Evolutionary conservation across 2,888 invertebrate genomes (phyloP), one percentile per base, ranked within the genome.

Genomic region (Glaucopsyche alexis): DNA sequence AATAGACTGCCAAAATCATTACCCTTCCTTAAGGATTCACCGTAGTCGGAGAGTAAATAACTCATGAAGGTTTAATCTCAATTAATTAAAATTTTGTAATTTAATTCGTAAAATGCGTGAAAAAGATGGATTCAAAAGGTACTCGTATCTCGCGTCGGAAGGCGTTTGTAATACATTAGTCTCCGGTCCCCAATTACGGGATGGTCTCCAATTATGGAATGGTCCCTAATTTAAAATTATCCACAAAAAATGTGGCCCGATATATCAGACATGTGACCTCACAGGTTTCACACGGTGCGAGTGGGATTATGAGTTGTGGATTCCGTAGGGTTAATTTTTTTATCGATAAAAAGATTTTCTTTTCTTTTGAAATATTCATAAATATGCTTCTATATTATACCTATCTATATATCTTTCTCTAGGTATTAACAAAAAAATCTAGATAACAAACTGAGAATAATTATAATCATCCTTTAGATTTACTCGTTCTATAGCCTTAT

Each of bases 191-290:
- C 84, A 86, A 87, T 86, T 86, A 86, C 82, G 82, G 78, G 76
- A 75, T 72, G 77, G 76, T 78, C 79, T 77, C 77, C 77, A 79
- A 49, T 69, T 69, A 79, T 75, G 73, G 86, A 87, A 89, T 89
- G 87, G 85, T 80, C 81, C 78, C 84, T 85, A 86, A 88, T 88
- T 89, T 84, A 80, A 85, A 87, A 89, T 88, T 87, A 87, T 86
- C 85, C 84, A 86, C 85, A 83, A 81, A 86, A 87, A 87, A 84
- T 49, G 69, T 19, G 69, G 85, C 75, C 74, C 74, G 79, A 88
- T 90, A 89, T 89, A 90, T 90, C 90, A 88, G 84, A 83, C 83
- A 4, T 29, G 29, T 77, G 78, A 77, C 80, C 81, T 76, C 86
- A 85, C 87, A 83, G 82, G 82, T 50, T 71, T 9, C 40, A 49